These are phyloP conservation scores for Heteractis magnifica DNA, from an alignment of 92 coral and sea anemone genomes.

Conservation along the genomic window DNA sequence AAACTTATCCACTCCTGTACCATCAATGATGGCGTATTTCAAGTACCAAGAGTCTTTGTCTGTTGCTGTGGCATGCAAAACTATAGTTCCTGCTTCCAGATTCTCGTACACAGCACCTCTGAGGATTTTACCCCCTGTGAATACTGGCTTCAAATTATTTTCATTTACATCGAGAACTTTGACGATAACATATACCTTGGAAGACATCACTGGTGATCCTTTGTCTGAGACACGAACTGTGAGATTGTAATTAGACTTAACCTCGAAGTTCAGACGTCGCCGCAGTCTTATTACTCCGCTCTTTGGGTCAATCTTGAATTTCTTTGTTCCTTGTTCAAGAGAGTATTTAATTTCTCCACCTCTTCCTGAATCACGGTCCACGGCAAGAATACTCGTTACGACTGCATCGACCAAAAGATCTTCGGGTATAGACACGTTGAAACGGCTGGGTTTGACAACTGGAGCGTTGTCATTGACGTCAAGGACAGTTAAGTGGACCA, in stretches of 20 bases:
- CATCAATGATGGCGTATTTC: slow-evolving; percentile 86
- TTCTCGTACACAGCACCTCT: slow-evolving; percentile 64
- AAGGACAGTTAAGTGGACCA: slow-evolving; percentile 56
- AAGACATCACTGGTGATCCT: slow-evolving; percentile 56
- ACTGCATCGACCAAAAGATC: slow-evolving; percentile 69
- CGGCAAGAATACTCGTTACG: slow-evolving; percentile 76
- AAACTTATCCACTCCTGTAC: slow-evolving; percentile 94
- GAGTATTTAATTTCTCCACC: slow-evolving; percentile 67
- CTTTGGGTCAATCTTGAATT: slow-evolving; percentile 77
- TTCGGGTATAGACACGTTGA: slow-evolving; percentile 69
- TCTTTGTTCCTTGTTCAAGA: slow-evolving; percentile 36
- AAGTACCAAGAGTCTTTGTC: slow-evolving; percentile 70
- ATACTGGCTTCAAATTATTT: slow-evolving; percentile 59
- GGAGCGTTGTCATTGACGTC: slow-evolving; percentile 92
- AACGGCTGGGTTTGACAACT: slow-evolving; percentile 42
- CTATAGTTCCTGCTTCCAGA: slow-evolving; percentile 55
- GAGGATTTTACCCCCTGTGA: slow-evolving; percentile 48
- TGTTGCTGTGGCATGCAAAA: slow-evolving; percentile 45
- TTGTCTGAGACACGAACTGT: slow-evolving; percentile 76
- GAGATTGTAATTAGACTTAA: slow-evolving; percentile 60
- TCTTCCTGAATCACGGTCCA: slow-evolving; percentile 78
- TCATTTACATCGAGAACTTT: slow-evolving; percentile 73
- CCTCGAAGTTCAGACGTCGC: slow-evolving; percentile 61
- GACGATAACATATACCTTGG: slow-evolving; percentile 58
- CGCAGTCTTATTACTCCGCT: slow-evolving; percentile 80